Conservation (phyloP, 1,140 invertebrate genomes). For the Ips typographus region DNA sequence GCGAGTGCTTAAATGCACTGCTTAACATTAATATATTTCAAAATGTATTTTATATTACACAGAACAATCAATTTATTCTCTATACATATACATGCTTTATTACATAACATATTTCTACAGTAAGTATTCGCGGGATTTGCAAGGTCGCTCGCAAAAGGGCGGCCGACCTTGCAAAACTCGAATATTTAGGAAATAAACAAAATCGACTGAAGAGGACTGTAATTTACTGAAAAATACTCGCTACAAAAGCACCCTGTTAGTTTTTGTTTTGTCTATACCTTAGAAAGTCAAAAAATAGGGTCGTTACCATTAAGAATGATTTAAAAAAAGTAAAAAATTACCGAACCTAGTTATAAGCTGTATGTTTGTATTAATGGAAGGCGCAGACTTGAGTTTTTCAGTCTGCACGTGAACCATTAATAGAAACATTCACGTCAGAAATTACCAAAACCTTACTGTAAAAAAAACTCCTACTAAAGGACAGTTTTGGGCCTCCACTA, state of each 20-base stretch:
- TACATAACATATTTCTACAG: conserved; percentile 32
- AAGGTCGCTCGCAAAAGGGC: not conserved
- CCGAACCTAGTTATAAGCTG: conserved; percentile 14
- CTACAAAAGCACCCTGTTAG: conserved; percentile 33
- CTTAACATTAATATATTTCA: conserved; percentile 37
- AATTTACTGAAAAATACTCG: conserved; percentile 3
- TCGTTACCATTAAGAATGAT: conserved; percentile 19
- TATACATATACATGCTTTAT: conserved; percentile 28
- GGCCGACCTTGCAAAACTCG: not conserved
- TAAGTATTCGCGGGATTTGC: conserved; percentile 19
- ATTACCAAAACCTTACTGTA: conserved; percentile 38
- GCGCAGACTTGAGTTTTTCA: not conserved
- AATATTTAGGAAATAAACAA: not conserved
- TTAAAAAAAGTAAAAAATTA: conserved; percentile 20
- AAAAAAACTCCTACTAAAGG: conserved; percentile 19
- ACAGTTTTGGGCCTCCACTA: conserved; percentile 8
- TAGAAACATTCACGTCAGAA: conserved; percentile 4
- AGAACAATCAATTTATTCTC: conserved; percentile 27
- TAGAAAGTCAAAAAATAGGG: conserved; percentile 1
- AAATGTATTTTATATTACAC: conserved; percentile 35
- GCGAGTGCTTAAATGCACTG: conserved; percentile 23
- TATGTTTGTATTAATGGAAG: not conserved
- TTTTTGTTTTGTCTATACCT: conserved; percentile 21
- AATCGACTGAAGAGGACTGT: conserved; percentile 4
- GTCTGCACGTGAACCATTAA: conserved; percentile 31